These are phyloP conservation scores for Platysternon megacephalum DNA, from an alignment of 2,113 vertebrate species.

Conservation along the genomic window DNA sequence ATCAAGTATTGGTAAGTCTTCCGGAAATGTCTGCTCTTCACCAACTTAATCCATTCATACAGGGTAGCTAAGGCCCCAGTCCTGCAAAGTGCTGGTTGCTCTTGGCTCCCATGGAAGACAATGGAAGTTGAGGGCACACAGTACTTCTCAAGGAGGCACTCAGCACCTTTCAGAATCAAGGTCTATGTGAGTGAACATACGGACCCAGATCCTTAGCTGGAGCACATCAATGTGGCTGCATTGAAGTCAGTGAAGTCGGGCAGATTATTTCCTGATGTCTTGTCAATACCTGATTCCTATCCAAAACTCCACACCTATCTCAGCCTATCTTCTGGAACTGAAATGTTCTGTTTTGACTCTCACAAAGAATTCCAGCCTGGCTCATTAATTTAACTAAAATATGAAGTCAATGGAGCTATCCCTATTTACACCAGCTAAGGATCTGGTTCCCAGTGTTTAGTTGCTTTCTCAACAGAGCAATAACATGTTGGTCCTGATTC, in stretches of 20 bases:
- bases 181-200: background rate
- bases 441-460: background rate
- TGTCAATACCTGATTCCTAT: conserved; percentile 53
- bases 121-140: background rate
- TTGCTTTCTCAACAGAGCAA: background rate
- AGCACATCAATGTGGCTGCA: conserved; percentile 25
- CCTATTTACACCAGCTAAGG: background rate
- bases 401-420: conserved; percentile 23
- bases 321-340: conserved; percentile 13
- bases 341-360: conserved; percentile 41
- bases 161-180: background rate
- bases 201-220: conserved; percentile 13
- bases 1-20: background rate
- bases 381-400: conserved; percentile 31
- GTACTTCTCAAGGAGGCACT: background rate
- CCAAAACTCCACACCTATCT: conserved; percentile 60
- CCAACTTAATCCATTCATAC: background rate
- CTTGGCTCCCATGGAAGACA: background rate
- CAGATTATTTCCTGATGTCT: conserved; percentile 30
- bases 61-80: background rate
- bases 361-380: background rate
- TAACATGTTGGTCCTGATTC: conserved; percentile 37
- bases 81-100: background rate
- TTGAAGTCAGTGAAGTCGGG: conserved; percentile 38
- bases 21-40: background rate